Evolutionary conservation across 2,797 vertebrate species (phyloP).

Genomic region (Amblyraja radiata): DNA sequence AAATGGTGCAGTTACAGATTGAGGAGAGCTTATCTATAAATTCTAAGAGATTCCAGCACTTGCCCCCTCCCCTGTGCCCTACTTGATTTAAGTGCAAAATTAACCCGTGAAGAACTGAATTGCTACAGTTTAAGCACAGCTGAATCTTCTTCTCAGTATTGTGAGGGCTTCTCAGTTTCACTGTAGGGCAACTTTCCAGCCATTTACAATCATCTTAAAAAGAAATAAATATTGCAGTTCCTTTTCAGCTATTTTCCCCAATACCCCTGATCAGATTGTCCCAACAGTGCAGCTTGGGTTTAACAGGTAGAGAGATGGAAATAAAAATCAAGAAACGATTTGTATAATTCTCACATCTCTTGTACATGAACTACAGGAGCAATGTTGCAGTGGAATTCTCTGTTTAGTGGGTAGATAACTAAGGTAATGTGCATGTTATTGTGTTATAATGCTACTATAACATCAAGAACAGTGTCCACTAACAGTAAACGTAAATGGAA

Average conservation of each 20-base stretch:
- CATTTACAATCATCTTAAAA: neutral
- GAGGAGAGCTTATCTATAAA: slow-evolving; percentile 19
- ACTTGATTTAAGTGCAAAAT: neutral
- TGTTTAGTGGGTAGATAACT: neutral
- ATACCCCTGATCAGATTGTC: neutral
- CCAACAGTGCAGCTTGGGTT: neutral
- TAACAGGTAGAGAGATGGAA: neutral
- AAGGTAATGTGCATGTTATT: neutral
- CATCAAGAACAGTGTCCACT: neutral
- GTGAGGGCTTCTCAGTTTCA: neutral
- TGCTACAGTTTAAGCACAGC: neutral
- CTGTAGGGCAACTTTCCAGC: neutral
- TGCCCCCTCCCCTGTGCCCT: too few species aligned
- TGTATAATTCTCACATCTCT: neutral
- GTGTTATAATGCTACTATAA: neutral
- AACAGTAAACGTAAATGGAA: neutral
- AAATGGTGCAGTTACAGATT: neutral
- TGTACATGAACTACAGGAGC: neutral
- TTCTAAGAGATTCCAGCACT: slow-evolving; percentile 22
- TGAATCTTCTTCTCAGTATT: neutral
- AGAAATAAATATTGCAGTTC: neutral
- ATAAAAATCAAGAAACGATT: neutral
- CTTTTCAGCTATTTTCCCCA: neutral
- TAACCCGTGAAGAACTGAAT: neutral
- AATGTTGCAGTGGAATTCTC: neutral